Base-by-base conservation (phyloP, 2,797 vertebrate genomes). In the Salmo trutta region DNA sequence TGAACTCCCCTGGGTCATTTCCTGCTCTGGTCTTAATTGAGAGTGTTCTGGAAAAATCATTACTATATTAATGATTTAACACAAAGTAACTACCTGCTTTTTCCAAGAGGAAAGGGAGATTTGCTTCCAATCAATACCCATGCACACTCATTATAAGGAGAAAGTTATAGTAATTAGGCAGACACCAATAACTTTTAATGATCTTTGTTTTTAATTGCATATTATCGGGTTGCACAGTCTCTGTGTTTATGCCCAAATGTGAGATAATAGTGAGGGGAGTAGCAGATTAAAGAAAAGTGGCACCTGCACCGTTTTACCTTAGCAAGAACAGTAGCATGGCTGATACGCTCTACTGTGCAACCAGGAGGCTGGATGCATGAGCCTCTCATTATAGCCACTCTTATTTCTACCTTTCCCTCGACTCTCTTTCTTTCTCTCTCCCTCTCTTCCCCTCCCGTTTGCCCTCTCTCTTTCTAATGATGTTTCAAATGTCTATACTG, bases 11-110 rank as follows among this genome's bases (percentile, higher is more conserved):
- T 83, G 92, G 90, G 93, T 92, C 91, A 92, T 94, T 94, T 94
- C 92, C 91, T 92, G 91, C 89, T 92, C 91, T 86, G 89, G 88
- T 93, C 93, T 94, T 94, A 95, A 94, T 94, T 95, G 92, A 94
- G 92, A 94, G 93, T 93, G 92, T 94, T 95, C 92, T 94, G 92
- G 91, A 93, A 93, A 94, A 95, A 95, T 94, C 94, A 94, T 95
- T 95, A 95, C 92, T 90, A 94, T 95, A 95, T 94, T 94, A 95
- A 94, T 94, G 94, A 95, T 94, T 95, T 93, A 94, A 94, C 94
- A 94, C 93, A 94, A 92, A 94, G 94, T 94, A 94, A 95, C 93
- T 94, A 94, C 93, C 94, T 93, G 92, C 90, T 92, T 92, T 93
- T 82, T 94, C 91, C 89, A 91, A 91, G 92, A 94, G 92, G 92